Evolutionary conservation across 2,888 invertebrate species (phyloP).

Genomic region (Microctonus brassicae): DNA sequence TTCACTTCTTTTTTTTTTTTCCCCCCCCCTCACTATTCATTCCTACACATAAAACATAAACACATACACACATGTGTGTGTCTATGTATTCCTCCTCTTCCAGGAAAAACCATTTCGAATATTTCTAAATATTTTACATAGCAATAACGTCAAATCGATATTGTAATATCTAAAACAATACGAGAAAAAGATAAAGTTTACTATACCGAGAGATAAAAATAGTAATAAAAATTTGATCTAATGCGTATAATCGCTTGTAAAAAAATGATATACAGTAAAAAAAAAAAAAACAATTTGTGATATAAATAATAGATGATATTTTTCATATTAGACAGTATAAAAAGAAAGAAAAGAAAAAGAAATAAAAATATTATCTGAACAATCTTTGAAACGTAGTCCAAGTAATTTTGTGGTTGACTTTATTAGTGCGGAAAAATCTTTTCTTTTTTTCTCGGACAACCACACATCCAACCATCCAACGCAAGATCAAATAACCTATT

Average conservation of each 20-base stretch:
- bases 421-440: background rate
- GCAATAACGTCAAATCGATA: constrained; percentile 46
- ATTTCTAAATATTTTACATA: constrained; percentile 58
- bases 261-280: too few species aligned
- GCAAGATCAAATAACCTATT: constrained; percentile 32
- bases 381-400: background rate
- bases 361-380: background rate
- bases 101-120: constrained; percentile 43
- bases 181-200: too few species aligned
- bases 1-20: too few species aligned
- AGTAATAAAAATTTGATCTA: too few species aligned
- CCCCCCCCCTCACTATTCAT: too few species aligned
- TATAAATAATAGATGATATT: background rate
- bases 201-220: too few species aligned
- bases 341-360: background rate
- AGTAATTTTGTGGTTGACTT: background rate
- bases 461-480: background rate
- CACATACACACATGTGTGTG: background rate
- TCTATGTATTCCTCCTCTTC: constrained; percentile 17
- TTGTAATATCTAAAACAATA: constrained; percentile 29
- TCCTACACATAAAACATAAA: constrained; percentile 19
- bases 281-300: background rate
- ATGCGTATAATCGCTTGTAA: too few species aligned
- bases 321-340: background rate
- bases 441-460: background rate